Evolutionary conservation across 1,140 invertebrate genomes (phyloP).

Genomic region (Drosophila tropicalis): DNA sequence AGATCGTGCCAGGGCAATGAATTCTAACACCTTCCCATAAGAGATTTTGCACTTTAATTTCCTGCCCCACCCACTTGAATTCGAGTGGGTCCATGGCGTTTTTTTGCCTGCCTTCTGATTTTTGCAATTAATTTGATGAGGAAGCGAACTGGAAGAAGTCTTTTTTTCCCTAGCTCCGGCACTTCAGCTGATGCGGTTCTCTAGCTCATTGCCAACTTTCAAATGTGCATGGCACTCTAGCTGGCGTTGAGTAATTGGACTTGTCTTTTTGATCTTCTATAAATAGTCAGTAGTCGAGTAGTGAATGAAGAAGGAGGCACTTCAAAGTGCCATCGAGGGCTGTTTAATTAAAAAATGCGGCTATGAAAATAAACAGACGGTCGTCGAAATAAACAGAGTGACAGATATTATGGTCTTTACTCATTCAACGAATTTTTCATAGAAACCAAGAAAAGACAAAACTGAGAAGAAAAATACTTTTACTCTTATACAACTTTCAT

Average conservation of each 20-base stretch:
- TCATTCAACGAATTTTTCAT: background rate
- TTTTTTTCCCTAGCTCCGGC: background rate
- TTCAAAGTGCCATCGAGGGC: constrained; percentile 54
- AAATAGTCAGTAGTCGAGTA: constrained; percentile 45
- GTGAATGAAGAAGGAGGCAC: constrained; percentile 31
- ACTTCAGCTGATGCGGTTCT: constrained; percentile 54
- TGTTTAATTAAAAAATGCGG: constrained; percentile 54
- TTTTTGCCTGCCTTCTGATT: background rate
- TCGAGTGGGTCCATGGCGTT: constrained; percentile 13
- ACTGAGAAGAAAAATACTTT: background rate
- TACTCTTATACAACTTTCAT: background rate
- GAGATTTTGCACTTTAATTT: constrained; percentile 55
- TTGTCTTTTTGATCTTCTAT: constrained; percentile 72
- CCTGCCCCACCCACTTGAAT: constrained; percentile 64
- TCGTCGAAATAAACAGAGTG: constrained; percentile 9
- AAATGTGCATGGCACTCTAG: constrained; percentile 57
- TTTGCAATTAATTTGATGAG: constrained; percentile 72
- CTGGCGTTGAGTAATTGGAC: constrained; percentile 74
- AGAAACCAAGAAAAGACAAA: background rate
- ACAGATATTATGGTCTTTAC: background rate
- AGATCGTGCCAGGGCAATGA: constrained; percentile 21
- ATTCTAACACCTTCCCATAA: constrained; percentile 64
- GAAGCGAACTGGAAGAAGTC: constrained; percentile 17
- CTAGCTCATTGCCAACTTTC: constrained; percentile 77
- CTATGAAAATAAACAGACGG: constrained; percentile 49